phyloP scores from a whole-genome alignment of 2,797 vertebrate species.

The Microctenopoma stevenorrisi region DNA sequence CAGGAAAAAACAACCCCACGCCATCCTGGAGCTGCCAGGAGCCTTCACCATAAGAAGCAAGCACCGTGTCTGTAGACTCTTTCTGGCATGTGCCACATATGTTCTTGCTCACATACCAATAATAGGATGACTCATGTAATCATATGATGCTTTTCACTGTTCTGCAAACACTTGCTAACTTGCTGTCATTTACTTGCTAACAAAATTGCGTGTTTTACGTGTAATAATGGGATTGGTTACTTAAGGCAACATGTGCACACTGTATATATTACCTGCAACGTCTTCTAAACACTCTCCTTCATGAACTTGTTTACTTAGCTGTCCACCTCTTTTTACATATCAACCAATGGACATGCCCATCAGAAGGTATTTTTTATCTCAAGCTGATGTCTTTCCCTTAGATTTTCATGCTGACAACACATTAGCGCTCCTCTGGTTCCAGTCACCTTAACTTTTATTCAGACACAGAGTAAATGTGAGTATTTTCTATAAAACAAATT shows the following conservation, averaged over 20 bases:
- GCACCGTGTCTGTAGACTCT: slow-evolving; percentile 44
- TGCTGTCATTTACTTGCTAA: neutral
- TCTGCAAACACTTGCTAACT: slow-evolving; percentile 24
- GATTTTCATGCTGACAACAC: slow-evolving; percentile 38
- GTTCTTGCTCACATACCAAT: slow-evolving; percentile 60
- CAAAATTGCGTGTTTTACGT: slow-evolving; percentile 14
- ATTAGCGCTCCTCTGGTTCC: slow-evolving; percentile 10
- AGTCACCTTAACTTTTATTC: neutral
- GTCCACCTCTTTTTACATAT: slow-evolving; percentile 28
- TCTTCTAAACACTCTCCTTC: neutral
- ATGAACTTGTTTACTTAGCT: slow-evolving; percentile 31
- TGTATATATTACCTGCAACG: neutral
- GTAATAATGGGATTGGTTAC: slow-evolving; percentile 2
- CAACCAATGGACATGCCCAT: slow-evolving; percentile 28
- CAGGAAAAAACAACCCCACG: slow-evolving; percentile 59
- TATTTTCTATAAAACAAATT: too few relatives aligned
- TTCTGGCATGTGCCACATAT: slow-evolving; percentile 69
- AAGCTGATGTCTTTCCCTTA: slow-evolving; percentile 37
- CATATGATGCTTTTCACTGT: slow-evolving; percentile 31
- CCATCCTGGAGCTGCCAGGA: slow-evolving; percentile 58
- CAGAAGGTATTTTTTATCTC: slow-evolving; percentile 33
- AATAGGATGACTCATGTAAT: slow-evolving; percentile 57
- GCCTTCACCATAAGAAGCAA: slow-evolving; percentile 41
- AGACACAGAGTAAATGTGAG: neutral
- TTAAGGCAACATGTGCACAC: neutral